Evolutionary conservation across 1,140 invertebrate genomes (phyloP).

Genomic region (Zeugodacus cucurbitae): DNA sequence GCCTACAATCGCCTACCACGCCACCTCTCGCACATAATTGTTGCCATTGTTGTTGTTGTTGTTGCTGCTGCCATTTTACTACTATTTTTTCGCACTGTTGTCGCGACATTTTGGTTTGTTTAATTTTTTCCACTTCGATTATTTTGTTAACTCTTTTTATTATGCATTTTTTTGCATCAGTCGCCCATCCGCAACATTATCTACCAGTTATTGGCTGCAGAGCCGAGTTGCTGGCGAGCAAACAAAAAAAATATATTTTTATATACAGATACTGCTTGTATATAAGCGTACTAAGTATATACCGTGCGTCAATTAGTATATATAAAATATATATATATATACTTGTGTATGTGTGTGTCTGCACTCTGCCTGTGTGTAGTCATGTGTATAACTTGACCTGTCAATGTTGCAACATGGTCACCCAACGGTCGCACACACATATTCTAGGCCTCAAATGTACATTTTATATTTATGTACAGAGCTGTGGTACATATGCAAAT

Average conservation of each 20-base stretch:
- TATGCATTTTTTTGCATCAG: background rate
- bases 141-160: slow-evolving; percentile 11
- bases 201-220: background rate
- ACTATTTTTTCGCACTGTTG: background rate
- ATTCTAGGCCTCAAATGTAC: background rate
- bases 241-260: background rate
- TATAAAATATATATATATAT: background rate
- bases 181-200: background rate
- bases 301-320: background rate
- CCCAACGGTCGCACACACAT: background rate
- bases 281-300: background rate
- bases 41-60: background rate
- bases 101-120: slow-evolving; percentile 25
- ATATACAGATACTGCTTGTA: background rate
- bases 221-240: background rate
- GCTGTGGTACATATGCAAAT: background rate
- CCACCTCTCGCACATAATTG: background rate
- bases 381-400: slow-evolving; percentile 28
- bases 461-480: background rate
- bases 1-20: too few species aligned
- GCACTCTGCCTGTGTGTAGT: background rate
- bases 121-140: slow-evolving; percentile 31
- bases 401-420: slow-evolving; percentile 30
- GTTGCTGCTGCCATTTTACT: background rate
- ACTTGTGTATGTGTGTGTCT: background rate